These are phyloP conservation scores for Phyllotis vaccarum DNA, from an alignment of 2,797 vertebrate species.

Conservation along the genomic window DNA sequence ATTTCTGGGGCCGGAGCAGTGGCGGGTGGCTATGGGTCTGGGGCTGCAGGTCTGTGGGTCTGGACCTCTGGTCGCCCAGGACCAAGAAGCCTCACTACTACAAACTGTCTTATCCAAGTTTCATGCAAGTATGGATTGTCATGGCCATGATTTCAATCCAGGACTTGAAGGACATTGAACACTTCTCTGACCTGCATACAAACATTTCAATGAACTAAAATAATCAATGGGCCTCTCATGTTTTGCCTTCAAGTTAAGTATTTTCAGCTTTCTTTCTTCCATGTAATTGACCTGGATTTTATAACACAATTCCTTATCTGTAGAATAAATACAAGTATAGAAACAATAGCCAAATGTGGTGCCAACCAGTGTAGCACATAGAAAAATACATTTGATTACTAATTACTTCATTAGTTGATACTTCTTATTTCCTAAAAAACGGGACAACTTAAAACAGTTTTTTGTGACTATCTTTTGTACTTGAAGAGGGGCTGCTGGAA, in stretches of 20 bases:
- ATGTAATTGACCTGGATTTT: background rate
- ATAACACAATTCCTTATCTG: background rate
- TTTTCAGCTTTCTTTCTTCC: background rate
- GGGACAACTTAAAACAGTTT: background rate
- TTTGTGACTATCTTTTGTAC: background rate
- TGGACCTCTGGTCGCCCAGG: too few relatives aligned
- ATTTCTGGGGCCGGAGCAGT: too few relatives aligned
- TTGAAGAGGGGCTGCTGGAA: background rate
- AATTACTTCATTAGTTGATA: background rate
- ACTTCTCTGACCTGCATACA: background rate
- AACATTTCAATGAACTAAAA: background rate
- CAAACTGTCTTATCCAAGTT: background rate
- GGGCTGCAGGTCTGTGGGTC: too few relatives aligned
- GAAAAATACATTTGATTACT: background rate
- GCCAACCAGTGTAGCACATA: background rate
- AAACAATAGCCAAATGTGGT: background rate
- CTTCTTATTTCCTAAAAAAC: slow-evolving; percentile 5
- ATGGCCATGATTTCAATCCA: background rate
- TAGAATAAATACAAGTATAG: background rate
- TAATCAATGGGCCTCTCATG: background rate
- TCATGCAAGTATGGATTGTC: background rate
- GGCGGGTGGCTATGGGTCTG: too few relatives aligned
- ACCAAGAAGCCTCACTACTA: too few relatives aligned
- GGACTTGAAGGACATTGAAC: background rate
- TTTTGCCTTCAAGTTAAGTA: background rate